Conservation (phyloP, 1,140 invertebrate species). For the Fopius arisanus region DNA sequence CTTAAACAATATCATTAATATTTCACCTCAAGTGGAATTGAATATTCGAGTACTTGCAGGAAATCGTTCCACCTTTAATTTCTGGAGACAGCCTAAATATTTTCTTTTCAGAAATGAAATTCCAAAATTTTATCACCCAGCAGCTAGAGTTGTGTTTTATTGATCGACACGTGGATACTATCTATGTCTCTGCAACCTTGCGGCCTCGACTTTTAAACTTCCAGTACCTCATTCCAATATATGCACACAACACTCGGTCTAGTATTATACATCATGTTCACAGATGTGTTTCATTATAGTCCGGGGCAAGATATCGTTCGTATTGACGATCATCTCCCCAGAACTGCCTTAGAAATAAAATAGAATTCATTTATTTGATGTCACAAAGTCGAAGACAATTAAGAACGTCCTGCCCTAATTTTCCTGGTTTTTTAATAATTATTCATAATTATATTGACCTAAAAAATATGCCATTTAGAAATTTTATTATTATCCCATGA, state of each 20-base stretch:
- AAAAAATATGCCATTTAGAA: no score
- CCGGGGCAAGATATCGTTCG: neutral
- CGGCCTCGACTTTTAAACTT: neutral
- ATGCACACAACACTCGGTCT: neutral
- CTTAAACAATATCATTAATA: no score
- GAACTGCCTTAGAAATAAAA: no score
- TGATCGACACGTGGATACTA: constrained; percentile 10
- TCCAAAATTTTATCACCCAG: neutral
- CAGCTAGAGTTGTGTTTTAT: neutral
- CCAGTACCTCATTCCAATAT: neutral
- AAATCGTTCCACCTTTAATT: neutral
- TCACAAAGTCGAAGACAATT: no score
- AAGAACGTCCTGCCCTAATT: no score
- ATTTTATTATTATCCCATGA: no score
- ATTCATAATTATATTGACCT: no score
- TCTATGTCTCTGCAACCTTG: neutral
- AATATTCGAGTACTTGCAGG: no score
- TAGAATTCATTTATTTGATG: no score
- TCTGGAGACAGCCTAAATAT: neutral
- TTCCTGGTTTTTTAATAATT: no score
- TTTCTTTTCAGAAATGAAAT: neutral
- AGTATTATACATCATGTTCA: neutral
- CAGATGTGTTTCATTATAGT: neutral
- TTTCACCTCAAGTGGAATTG: no score
- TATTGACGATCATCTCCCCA: no score